These are phyloP conservation scores for Habrosyne pyritoides DNA, from an alignment of 2,888 invertebrate genomes.

Conservation along the genomic window DNA sequence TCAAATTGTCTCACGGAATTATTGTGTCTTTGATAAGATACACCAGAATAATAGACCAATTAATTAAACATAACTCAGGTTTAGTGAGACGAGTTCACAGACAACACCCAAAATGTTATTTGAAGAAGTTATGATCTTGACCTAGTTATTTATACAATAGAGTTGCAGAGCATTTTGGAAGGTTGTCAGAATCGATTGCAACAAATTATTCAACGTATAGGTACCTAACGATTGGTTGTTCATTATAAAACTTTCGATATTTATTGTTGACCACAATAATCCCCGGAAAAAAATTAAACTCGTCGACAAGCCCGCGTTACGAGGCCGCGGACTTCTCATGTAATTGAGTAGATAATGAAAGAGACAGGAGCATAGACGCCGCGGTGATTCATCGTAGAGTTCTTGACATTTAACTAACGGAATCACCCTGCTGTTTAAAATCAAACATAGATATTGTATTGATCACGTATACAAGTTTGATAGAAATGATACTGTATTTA, in stretches of 20 bases:
- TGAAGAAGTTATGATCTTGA: conserved; percentile 37
- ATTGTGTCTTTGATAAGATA: conserved; percentile 21
- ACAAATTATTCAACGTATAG: neutral
- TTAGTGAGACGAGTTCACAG: conserved; percentile 11
- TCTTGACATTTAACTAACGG: no score
- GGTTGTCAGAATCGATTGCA: conserved; percentile 8
- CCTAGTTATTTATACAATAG: conserved; percentile 26
- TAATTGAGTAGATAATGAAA: no score
- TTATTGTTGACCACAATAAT: neutral
- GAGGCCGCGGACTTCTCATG: no score
- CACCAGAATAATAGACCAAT: conserved; percentile 32
- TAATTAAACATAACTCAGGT: conserved; percentile 17
- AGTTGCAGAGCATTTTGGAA: conserved; percentile 20
- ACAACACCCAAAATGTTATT: conserved; percentile 25
- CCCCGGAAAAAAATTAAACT: no score
- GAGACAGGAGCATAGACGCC: no score
- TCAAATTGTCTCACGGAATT: conserved; percentile 34
- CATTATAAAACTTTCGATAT: neutral
- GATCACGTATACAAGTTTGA: no score
- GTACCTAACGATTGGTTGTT: neutral
- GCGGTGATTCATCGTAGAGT: no score
- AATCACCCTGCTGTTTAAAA: neutral
- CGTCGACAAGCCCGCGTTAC: no score
- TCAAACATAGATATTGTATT: neutral
- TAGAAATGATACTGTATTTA: no score